Base-by-base conservation (phyloP, 2,888 invertebrate genomes). In the Tiphia femorata region DNA sequence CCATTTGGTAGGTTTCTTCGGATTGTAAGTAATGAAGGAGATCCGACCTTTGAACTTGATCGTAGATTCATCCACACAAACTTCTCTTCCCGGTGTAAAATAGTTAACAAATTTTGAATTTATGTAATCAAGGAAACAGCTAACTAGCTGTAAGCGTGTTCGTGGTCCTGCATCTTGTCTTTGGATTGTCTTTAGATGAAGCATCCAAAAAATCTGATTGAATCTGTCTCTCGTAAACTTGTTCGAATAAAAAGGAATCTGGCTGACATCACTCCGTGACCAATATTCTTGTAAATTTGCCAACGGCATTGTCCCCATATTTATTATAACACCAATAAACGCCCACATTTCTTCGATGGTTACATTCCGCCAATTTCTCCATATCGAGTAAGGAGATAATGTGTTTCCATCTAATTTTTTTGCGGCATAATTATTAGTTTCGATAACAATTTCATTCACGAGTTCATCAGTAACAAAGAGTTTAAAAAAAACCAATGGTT, bases 251-350 rank as follows among this genome's bases (percentile, higher is more conserved):
- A 63, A 60, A 21, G 41, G 41, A 48, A 63, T 57, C n/a, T 52
- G 17, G 8, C 51, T 56, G 20, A 25, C 19, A 16, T 19, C 12
- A n/a, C 53, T 41, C 16, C 17, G 43, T 23, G 52, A 58, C 59
- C 62, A 67, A 53, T 62, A 67, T 38, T 64, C 64, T 37, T 54
- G 8, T 25, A 54, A 14, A 51, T 62, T 58, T 7, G 56, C 47
- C 41, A 49, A 4, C 6, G 42, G 25, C 33, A 67, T 59, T 30
- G 51, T 52, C 7, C 60, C 58, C 64, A 67, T 58, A 54, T 66
- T 66, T 25, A 67, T 50, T 21, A 65, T 49, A 5, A 65, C 58
- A 12, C 47, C 62, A 42, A 65, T 37, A 62, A 61, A 69, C 23
- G 64, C 61, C 57, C 41, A 49, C 4, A 33, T 14, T 33, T 33